phyloP scores from a whole-genome alignment of 1,140 invertebrate genomes.

The Radopholus similis region DNA sequence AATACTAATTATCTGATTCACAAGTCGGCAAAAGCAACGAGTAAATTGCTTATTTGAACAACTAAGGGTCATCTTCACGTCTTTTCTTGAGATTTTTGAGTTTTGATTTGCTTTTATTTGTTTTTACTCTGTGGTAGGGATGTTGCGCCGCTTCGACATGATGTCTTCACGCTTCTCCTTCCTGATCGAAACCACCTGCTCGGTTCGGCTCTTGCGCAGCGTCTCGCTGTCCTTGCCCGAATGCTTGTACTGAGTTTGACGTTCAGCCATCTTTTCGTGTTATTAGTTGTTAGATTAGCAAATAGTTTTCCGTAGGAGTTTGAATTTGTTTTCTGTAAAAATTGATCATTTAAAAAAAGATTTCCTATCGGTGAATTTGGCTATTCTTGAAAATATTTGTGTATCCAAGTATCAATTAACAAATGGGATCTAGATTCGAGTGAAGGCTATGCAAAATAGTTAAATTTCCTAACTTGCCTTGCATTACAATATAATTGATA shows the following conservation, averaged over 20 bases:
- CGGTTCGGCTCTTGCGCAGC: slow-evolving; percentile 69
- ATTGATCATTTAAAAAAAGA: too few species aligned
- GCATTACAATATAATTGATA: too few species aligned
- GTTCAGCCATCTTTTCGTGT: slow-evolving; percentile 37
- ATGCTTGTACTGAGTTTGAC: slow-evolving; percentile 57
- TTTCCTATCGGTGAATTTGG: too few species aligned
- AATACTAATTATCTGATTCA: not conserved
- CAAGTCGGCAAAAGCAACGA: not conserved
- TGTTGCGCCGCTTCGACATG: slow-evolving; percentile 87
- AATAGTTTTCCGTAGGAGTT: too few species aligned
- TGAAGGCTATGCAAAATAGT: too few species aligned
- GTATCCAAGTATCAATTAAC: too few species aligned
- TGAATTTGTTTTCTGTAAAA: too few species aligned
- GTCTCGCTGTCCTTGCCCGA: slow-evolving; percentile 54
- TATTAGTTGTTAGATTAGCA: too few species aligned
- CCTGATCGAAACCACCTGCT: slow-evolving; percentile 87
- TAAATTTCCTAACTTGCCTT: too few species aligned
- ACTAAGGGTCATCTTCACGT: slow-evolving; percentile 1
- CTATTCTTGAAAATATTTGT: too few species aligned
- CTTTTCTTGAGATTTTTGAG: not conserved
- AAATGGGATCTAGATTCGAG: too few species aligned
- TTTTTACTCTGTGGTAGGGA: slow-evolving; percentile 62
- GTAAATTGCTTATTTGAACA: slow-evolving; percentile 8
- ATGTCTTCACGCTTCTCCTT: slow-evolving; percentile 96
- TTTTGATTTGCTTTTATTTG: not conserved